phyloP scores from a whole-genome alignment of 2,113 vertebrate species.

The Oncorhynchus mykiss region DNA sequence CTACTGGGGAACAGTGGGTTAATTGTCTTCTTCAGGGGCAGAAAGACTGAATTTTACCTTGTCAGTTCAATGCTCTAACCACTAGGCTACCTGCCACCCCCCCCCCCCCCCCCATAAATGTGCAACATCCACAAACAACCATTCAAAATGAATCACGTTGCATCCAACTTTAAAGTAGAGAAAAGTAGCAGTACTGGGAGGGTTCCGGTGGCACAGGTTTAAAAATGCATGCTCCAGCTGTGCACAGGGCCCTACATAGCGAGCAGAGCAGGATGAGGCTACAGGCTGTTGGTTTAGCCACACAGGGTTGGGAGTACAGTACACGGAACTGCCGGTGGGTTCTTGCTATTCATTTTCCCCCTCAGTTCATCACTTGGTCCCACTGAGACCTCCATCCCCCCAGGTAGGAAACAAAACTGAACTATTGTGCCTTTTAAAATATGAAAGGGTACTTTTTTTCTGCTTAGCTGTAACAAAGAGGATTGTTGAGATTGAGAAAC shows the following conservation, averaged over 20 bases:
- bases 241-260: constrained; percentile 13
- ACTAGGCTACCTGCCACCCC: too few species aligned
- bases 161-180: not conserved
- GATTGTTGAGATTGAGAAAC: constrained; percentile 42
- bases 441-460: constrained; percentile 37
- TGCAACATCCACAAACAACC: not conserved
- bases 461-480: constrained; percentile 42
- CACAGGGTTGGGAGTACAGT: constrained; percentile 30
- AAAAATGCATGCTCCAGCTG: constrained; percentile 27
- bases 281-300: constrained; percentile 46
- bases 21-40: too few species aligned
- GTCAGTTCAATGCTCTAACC: too few species aligned
- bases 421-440: constrained; percentile 18
- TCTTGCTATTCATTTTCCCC: constrained; percentile 39
- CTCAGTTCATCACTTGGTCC: constrained; percentile 10
- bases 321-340: constrained; percentile 47
- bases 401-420: constrained; percentile 29
- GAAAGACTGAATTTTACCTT: too few species aligned
- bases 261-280: constrained; percentile 36
- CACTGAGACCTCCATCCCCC: constrained; percentile 19
- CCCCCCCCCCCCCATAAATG: not conserved
- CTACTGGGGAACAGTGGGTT: too few species aligned
- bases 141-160: not conserved
- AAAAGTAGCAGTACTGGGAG: constrained; percentile 2
- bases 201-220: constrained; percentile 27